Conservation (phyloP, 2,113 vertebrate species). For the Tychaedon coryphoeus region DNA sequence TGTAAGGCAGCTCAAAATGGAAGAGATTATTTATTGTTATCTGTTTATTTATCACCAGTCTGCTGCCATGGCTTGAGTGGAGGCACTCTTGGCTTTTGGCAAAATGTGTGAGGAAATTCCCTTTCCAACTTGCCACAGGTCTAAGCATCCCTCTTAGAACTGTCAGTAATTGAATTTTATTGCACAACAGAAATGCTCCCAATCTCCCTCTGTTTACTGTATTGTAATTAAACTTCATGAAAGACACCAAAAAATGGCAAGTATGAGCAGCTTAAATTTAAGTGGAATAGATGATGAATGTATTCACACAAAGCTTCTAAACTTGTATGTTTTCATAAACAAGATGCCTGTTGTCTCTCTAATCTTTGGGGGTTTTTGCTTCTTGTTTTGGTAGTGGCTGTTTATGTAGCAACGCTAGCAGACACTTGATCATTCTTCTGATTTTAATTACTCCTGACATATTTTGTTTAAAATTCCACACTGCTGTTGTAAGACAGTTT, state of each 20-base stretch:
- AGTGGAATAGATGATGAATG: background rate
- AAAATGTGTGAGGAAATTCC: background rate
- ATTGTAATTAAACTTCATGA: background rate
- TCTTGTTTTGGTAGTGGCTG: conserved; percentile 29
- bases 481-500: conserved; percentile 54
- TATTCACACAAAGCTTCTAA: background rate
- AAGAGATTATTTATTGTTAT: background rate
- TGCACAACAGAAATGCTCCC: background rate
- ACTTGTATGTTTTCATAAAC: background rate
- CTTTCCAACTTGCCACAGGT: background rate
- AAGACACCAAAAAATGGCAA: background rate
- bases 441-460: conserved; percentile 57
- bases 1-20: background rate
- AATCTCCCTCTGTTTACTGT: background rate
- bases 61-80: background rate
- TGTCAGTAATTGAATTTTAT: background rate
- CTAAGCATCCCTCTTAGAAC: background rate
- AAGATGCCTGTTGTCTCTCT: background rate
- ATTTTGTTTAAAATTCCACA: conserved; percentile 58
- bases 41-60: background rate
- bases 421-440: conserved; percentile 33
- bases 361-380: background rate
- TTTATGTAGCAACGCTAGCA: background rate
- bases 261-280: background rate
- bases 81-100: background rate